These are phyloP conservation scores for Piezodorus guildinii DNA, from an alignment of 1,140 invertebrate species.

Conservation along the genomic window DNA sequence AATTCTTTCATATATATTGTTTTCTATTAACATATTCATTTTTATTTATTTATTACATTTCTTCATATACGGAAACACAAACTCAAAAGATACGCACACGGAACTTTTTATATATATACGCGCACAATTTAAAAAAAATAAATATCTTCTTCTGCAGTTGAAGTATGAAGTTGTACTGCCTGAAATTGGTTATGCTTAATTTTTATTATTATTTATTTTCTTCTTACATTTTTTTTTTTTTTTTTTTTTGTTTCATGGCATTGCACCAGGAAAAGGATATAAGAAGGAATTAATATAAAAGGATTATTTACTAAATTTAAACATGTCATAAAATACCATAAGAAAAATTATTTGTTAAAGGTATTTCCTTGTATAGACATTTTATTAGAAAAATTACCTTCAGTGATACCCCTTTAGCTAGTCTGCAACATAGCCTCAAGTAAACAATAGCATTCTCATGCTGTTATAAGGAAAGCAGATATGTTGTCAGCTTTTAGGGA, in stretches of 20 bases:
- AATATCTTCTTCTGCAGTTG: constrained; percentile 13
- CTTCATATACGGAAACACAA: constrained; percentile 10
- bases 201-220: neutral
- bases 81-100: constrained; percentile 13
- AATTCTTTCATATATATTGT: constrained; percentile 14
- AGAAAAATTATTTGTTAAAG: no score
- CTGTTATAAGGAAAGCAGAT: no score
- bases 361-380: no score
- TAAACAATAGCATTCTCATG: no score
- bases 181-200: constrained; percentile 10
- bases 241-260: neutral
- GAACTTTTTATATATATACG: constrained; percentile 10
- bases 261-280: neutral
- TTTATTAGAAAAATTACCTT: no score
- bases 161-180: constrained; percentile 1
- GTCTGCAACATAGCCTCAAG: no score
- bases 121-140: constrained; percentile 12
- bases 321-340: no score
- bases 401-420: no score
- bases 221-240: neutral
- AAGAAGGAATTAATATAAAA: no score
- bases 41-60: constrained; percentile 3
- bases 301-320: no score
- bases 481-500: no score
- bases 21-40: neutral